These are phyloP conservation scores for Trissolcus basalis DNA, from an alignment of 1,140 invertebrate genomes.

Conservation along the genomic window DNA sequence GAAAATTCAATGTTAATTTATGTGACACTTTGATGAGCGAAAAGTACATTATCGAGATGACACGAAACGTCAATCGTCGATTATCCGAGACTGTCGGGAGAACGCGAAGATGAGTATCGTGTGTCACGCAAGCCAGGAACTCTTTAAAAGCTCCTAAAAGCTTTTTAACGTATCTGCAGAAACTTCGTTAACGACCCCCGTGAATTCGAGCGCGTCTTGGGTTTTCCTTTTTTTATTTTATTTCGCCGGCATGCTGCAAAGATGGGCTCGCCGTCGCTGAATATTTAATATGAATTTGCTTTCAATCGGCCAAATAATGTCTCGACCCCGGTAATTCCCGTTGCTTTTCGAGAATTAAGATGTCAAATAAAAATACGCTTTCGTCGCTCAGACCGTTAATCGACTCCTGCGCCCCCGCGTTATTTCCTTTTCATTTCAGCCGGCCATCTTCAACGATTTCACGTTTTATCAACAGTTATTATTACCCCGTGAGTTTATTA, in stretches of 20 bases:
- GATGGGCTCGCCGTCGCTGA: conserved; percentile 29
- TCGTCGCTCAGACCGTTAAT: conserved; percentile 37
- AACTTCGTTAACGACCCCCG: conserved; percentile 66
- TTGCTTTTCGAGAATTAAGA: conserved; percentile 43
- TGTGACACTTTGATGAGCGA: conserved; percentile 27
- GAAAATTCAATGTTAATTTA: conserved; percentile 39
- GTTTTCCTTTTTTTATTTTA: conserved; percentile 6
- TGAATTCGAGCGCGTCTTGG: conserved; percentile 45
- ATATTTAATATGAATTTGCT: conserved; percentile 58
- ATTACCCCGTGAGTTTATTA: conserved; percentile 44
- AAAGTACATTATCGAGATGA: conserved; percentile 33
- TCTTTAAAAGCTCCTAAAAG: conserved; percentile 69
- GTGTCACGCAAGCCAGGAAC: conserved; percentile 58
- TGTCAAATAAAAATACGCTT: conserved; percentile 54
- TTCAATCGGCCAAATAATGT: conserved; percentile 55
- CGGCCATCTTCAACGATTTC: conserved; percentile 42
- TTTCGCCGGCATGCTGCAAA: conserved; percentile 37
- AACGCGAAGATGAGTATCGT: conserved; percentile 60
- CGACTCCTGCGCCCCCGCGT: conserved; percentile 31
- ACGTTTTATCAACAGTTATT: conserved; percentile 59
- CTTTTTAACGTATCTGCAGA: conserved; percentile 67
- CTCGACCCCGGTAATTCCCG: conserved; percentile 45
- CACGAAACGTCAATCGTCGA: conserved; percentile 54
- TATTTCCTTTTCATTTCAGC: conserved; percentile 58
- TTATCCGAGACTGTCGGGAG: conserved; percentile 36